These are phyloP conservation scores for Morbakka virulenta DNA, from an alignment of 30 jellyfish, hydroid and myxozoan genomes.

Conservation along the genomic window DNA sequence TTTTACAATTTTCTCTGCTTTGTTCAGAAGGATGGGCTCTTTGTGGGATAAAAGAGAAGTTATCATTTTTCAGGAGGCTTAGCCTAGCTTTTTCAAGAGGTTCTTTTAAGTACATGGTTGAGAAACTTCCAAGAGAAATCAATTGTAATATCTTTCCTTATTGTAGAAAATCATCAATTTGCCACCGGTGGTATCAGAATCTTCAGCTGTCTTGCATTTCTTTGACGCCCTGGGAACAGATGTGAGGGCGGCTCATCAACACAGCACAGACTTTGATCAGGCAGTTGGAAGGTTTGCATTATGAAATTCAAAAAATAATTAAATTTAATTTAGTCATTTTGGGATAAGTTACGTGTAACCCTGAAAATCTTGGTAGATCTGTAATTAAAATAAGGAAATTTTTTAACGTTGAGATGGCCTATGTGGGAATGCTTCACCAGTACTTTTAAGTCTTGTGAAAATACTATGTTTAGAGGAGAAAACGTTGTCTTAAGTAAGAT, in stretches of 20 bases:
- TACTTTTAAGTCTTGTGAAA: no score
- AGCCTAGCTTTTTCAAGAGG: no score
- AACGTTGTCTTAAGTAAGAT: no score
- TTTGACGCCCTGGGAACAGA: slow-evolving; percentile 99
- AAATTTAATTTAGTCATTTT: not conserved
- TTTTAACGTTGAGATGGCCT: not conserved
- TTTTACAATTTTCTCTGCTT: no score
- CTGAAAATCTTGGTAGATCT: not conserved
- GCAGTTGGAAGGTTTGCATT: slow-evolving; percentile 70
- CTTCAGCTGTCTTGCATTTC: slow-evolving; percentile 85
- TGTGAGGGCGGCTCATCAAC: slow-evolving; percentile 57
- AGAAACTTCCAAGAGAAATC: no score
- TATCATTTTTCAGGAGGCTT: no score
- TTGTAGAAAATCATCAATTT: slow-evolving; percentile 74
- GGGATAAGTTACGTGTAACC: not conserved
- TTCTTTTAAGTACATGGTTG: no score
- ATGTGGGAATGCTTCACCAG: not conserved
- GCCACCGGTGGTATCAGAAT: slow-evolving; percentile 79
- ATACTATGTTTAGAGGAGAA: no score
- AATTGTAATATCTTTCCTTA: not conserved
- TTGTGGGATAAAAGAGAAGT: no score
- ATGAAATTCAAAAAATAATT: no score
- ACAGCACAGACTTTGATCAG: slow-evolving; percentile 48
- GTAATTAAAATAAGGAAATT: not conserved
- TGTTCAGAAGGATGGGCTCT: no score